phyloP scores from a whole-genome alignment of 1,140 invertebrate genomes.

The Hestina assimilis region DNA sequence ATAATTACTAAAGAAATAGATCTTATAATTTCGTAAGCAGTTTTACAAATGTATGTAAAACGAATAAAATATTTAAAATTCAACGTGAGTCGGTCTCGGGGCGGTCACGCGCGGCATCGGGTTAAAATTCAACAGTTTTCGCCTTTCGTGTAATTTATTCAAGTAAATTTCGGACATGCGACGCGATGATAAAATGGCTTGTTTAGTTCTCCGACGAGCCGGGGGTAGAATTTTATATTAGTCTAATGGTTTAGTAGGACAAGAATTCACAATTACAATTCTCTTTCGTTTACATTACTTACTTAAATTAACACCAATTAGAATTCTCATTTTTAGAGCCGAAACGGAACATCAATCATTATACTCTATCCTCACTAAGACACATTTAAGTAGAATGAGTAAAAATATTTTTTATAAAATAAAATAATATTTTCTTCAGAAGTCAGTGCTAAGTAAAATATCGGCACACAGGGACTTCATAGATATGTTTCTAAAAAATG shows the following conservation, averaged over 20 bases:
- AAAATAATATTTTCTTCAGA: too few species aligned
- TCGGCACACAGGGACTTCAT: too few species aligned
- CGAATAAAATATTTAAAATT: constrained; percentile 55
- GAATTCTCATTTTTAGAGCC: not conserved
- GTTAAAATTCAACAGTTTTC: constrained; percentile 67
- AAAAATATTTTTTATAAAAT: too few species aligned
- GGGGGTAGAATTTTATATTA: constrained; percentile 38
- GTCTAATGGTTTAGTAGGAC: constrained; percentile 16
- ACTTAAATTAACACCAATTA: not conserved
- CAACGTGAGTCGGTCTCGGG: constrained; percentile 27
- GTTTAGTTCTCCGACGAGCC: constrained; percentile 36
- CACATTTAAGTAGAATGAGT: too few species aligned
- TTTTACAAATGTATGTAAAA: constrained; percentile 26
- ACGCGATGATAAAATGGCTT: constrained; percentile 51
- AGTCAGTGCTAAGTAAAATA: too few species aligned
- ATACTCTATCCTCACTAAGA: too few species aligned
- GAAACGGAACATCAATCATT: too few species aligned
- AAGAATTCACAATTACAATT: constrained; percentile 14
- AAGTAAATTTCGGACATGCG: constrained; percentile 58
- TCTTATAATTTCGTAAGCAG: constrained; percentile 17
- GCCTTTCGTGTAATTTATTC: constrained; percentile 62
- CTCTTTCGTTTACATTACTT: constrained; percentile 5
- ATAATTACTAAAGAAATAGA: not conserved
- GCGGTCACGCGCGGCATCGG: constrained; percentile 51
- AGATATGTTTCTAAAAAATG: too few species aligned